phyloP scores from a whole-genome alignment of 2,888 invertebrate species.

The Erebia palarica region DNA sequence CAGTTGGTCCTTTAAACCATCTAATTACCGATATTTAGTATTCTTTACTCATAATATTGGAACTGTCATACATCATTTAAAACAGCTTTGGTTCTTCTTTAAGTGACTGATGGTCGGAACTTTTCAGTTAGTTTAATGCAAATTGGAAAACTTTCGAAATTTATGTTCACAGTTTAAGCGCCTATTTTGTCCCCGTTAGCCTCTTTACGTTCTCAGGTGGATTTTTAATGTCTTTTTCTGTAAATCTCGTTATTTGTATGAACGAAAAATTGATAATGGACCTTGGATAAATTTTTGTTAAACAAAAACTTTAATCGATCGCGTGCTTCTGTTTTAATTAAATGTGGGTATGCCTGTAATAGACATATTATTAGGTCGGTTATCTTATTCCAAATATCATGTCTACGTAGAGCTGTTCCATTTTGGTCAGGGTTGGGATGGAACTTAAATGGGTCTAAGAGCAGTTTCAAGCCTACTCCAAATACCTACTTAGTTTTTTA shows the following conservation, averaged over 20 bases:
- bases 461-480: not conserved
- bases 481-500: not conserved
- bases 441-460: constrained; percentile 9
- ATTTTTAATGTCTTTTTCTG: not conserved
- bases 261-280: not conserved
- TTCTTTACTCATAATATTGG: constrained; percentile 2
- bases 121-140: constrained; percentile 26
- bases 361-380: too few relatives aligned
- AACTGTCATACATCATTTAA: constrained; percentile 14
- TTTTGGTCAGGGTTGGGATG: constrained; percentile 13
- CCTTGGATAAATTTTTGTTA: not conserved
- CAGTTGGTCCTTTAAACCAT: too few relatives aligned
- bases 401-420: not conserved
- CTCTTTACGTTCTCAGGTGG: constrained; percentile 7
- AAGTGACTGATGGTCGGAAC: constrained; percentile 24
- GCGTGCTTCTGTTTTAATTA: too few relatives aligned
- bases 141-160: constrained; percentile 27
- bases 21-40: not conserved
- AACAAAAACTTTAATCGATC: too few relatives aligned
- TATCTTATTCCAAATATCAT: constrained; percentile 1
- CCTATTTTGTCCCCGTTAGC: constrained; percentile 27
- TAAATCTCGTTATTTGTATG: not conserved
- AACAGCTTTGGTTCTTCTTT: constrained; percentile 17
- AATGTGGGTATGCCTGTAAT: not conserved
- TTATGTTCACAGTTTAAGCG: constrained; percentile 27